Conservation (phyloP, 2,797 vertebrate genomes). For the Crenuchus spilurus region DNA sequence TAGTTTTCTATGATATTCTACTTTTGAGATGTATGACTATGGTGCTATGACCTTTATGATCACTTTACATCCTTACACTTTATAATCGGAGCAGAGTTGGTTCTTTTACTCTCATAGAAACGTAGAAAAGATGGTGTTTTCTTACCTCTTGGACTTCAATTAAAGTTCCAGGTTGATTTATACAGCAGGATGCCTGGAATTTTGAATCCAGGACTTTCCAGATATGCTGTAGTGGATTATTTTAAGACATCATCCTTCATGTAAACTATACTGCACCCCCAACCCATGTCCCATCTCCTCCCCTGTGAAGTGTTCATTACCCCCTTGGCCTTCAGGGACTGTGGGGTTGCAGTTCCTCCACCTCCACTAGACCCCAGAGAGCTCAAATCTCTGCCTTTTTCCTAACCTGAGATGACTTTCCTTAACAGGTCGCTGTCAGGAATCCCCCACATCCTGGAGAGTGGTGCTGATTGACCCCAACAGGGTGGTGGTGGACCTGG, state of each 20-base stretch:
- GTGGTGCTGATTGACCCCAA: conserved; percentile 34
- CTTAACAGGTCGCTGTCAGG: conserved; percentile 36
- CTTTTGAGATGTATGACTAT: too few species aligned
- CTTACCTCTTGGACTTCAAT: conserved; percentile 4
- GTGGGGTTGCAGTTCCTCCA: conserved; percentile 1
- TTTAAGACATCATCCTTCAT: conserved; percentile 37
- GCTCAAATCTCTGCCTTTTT: conserved; percentile 26
- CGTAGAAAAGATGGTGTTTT: not conserved
- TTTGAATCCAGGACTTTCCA: not conserved
- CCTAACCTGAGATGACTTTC: conserved; percentile 29
- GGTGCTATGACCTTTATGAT: too few species aligned
- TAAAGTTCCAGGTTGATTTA: too few species aligned
- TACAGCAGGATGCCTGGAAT: not conserved
- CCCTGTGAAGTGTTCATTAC: conserved; percentile 36
- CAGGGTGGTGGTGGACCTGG: conserved; percentile 21
- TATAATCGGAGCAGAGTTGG: too few species aligned
- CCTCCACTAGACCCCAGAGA: conserved; percentile 20
- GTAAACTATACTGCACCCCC: conserved; percentile 26
- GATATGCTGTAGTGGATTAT: conserved; percentile 45
- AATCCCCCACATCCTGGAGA: conserved; percentile 35
- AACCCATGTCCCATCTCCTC: conserved; percentile 19
- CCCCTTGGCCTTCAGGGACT: conserved; percentile 16
- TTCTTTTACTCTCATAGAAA: not conserved
- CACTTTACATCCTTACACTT: too few species aligned
- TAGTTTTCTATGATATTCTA: too few species aligned